These are phyloP conservation scores for Artemisiospiza belli DNA, from an alignment of 2,113 vertebrate genomes.

Conservation along the genomic window DNA sequence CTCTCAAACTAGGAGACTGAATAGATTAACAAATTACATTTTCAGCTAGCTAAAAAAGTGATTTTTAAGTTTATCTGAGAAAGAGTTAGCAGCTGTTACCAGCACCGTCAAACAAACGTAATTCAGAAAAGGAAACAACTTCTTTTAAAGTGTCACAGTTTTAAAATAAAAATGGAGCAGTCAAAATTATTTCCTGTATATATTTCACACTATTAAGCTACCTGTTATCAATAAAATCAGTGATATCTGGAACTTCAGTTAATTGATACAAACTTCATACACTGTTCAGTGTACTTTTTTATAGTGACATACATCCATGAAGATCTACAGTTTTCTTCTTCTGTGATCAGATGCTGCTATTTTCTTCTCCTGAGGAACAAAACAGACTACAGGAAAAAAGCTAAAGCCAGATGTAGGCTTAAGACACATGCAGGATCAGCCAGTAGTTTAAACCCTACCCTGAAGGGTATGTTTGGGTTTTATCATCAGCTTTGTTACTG, in stretches of 20 bases:
- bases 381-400: neutral
- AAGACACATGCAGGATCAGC: neutral
- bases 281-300: neutral
- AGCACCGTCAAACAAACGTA: neutral
- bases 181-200: neutral
- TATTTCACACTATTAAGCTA: neutral
- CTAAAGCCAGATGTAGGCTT: neutral
- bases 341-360: neutral
- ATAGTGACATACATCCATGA: neutral
- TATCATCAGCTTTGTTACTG: neutral
- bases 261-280: neutral
- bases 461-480: neutral
- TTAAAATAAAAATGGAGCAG: neutral
- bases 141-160: neutral
- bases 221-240: neutral
- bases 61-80: neutral
- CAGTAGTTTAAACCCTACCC: neutral
- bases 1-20: neutral
- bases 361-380: neutral
- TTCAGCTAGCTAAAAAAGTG: neutral
- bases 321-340: neutral
- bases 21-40: neutral
- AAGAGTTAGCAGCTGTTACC: neutral
- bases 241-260: neutral
- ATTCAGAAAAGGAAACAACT: neutral